These are phyloP conservation scores for Drosophila tanythrix DNA, from an alignment of 2,888 invertebrate genomes.

Conservation along the genomic window DNA sequence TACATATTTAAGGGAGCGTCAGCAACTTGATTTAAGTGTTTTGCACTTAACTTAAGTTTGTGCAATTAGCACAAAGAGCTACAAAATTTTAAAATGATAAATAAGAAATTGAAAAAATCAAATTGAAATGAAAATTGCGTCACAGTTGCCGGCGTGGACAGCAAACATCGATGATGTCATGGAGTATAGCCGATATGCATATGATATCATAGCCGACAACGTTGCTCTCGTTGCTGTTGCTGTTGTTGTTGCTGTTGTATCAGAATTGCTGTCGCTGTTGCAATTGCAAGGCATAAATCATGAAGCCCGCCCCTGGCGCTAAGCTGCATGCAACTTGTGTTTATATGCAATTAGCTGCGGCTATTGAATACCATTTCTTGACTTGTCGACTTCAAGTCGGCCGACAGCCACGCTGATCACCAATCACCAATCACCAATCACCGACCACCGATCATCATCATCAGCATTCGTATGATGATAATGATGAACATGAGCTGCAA, in stretches of 20 bases:
- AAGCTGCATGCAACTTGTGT: slow-evolving; percentile 26
- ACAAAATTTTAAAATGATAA: background rate
- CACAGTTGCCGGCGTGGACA: slow-evolving; percentile 26
- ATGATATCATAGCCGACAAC: slow-evolving; percentile 40
- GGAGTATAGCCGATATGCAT: slow-evolving; percentile 31
- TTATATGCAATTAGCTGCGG: slow-evolving; percentile 54
- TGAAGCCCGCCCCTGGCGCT: slow-evolving; percentile 62
- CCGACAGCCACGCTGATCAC: slow-evolving; percentile 25
- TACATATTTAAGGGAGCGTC: background rate
- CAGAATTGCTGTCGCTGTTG: slow-evolving; percentile 5
- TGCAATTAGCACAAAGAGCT: background rate
- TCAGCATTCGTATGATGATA: slow-evolving; percentile 20
- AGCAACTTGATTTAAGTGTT: background rate
- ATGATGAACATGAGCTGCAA: slow-evolving; percentile 22
- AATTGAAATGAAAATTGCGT: slow-evolving; percentile 10
- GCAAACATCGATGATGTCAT: slow-evolving; percentile 51
- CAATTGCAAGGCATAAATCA: slow-evolving; percentile 39
- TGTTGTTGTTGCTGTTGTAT: slow-evolving; percentile 7
- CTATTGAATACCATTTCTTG: slow-evolving; percentile 34
- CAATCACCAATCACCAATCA: slow-evolving; percentile 7
- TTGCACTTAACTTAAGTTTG: background rate
- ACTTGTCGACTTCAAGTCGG: slow-evolving; percentile 29
- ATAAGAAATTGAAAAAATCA: background rate
- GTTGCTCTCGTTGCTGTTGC: slow-evolving; percentile 6
- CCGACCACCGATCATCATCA: slow-evolving; percentile 12